Conservation (phyloP, 1,140 invertebrate genomes). For the Drosophila yakuba region DNA sequence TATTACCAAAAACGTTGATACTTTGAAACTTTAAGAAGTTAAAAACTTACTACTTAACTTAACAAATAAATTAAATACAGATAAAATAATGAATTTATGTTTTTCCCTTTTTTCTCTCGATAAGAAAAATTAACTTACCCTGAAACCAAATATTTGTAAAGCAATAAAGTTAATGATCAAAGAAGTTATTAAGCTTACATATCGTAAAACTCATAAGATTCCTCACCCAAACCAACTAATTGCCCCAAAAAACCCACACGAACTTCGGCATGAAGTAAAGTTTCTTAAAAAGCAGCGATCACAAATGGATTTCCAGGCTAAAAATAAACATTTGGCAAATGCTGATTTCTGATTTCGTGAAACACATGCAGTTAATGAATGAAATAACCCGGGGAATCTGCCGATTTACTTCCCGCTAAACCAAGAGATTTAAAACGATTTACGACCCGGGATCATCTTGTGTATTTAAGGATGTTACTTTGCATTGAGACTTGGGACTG, state of each 20-base stretch:
- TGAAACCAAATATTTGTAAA: too few species aligned
- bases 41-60: background rate
- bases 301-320: constrained; percentile 13
- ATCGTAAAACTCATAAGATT: background rate
- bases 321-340: constrained; percentile 14
- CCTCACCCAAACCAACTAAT: constrained; percentile 3
- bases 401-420: constrained; percentile 26
- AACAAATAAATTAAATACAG: background rate
- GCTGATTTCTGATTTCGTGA: constrained; percentile 2
- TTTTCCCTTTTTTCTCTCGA: too few species aligned
- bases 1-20: too few species aligned
- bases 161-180: background rate
- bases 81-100: too few species aligned
- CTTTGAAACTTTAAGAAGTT: too few species aligned
- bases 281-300: constrained; percentile 11
- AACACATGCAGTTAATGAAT: constrained; percentile 27
- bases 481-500: background rate
- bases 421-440: constrained; percentile 45
- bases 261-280: background rate
- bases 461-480: constrained; percentile 9
- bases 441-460: constrained; percentile 16
- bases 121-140: too few species aligned
- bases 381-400: constrained; percentile 28
- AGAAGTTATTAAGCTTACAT: background rate
- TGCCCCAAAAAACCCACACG: background rate